These are phyloP conservation scores for Protosalanx chinensis DNA, from an alignment of 2,797 vertebrate species.

Conservation along the genomic window DNA sequence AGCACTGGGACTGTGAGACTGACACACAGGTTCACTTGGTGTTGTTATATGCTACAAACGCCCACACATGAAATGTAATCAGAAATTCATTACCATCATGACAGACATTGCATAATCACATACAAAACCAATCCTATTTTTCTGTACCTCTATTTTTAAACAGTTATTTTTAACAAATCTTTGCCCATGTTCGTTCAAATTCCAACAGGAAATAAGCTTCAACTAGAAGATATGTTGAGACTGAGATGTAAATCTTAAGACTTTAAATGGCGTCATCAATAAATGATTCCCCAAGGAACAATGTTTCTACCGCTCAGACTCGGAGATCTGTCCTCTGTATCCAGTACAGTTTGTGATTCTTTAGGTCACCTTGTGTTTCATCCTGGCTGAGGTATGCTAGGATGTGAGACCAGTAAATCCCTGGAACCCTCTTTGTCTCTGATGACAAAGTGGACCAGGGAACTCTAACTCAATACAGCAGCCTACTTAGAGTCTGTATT, in stretches of 20 bases:
- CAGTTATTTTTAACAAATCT: not conserved
- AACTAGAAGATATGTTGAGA: not conserved
- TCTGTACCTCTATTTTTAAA: not conserved
- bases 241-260: not conserved
- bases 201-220: not conserved
- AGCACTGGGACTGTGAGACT: not conserved
- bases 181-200: not conserved
- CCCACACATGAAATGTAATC: not conserved
- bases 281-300: not conserved
- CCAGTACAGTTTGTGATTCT: constrained; percentile 8
- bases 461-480: not conserved
- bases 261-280: not conserved
- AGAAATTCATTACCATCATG: not conserved
- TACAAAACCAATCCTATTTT: not conserved
- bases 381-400: constrained; percentile 52
- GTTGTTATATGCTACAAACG: not conserved
- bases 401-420: constrained; percentile 12
- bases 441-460: constrained; percentile 8
- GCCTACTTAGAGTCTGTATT: constrained; percentile 38
- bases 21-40: not conserved
- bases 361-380: constrained; percentile 65
- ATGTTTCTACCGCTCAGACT: constrained; percentile 12
- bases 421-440: not conserved
- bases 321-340: constrained; percentile 17
- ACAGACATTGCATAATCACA: not conserved